Evolutionary conservation across 2,888 invertebrate genomes (phyloP), one percentile per base, ranked within the genome.

Genomic region (Stenotaenia linearis): DNA sequence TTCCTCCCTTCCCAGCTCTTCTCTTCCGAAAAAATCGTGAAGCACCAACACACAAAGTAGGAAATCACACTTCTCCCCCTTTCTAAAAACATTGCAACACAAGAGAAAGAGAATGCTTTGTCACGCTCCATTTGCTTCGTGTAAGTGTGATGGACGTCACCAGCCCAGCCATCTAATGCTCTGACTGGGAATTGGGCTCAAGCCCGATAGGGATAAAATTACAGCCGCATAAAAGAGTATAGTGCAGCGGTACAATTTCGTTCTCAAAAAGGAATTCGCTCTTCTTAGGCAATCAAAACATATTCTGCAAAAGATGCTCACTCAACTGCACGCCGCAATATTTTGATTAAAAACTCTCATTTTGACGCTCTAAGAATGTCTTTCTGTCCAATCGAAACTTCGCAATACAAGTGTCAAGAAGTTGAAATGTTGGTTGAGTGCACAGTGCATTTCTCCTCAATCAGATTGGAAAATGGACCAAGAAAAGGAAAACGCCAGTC

Each of bases 61-160:
- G 69, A 69, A 69, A 69, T 69, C 69, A 69, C 69, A 69, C 69
- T 69, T 69, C 25, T 50, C 50, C 69, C 69, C 69, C 28, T n/a
- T 25, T 69, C 28, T 69, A 69, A 69, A 69, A 69, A 69, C 69
- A 69, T 69, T 69, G 69, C 69, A 69, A 69, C 69, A 28, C 23
- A 69, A 25, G 69, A 69, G 69, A 69, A 69, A 69, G 69, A 69
- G 69, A 69, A 69, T 69, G 69, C 69, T 69, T 28, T 69, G 69
- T 69, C 69, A 69, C 69, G 69, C 69, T 69, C 69, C 69, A 69
- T 69, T 69, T 69, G 69, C 69, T 69, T 69, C 69, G 69, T 69
- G 69, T 69, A 69, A 69, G 69, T 69, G 69, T 69, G 69, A 69
- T 69, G 69, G 69, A 69, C 69, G 69, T 69, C 69, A 69, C 69